phyloP scores from a whole-genome alignment of 2,888 invertebrate species.

The Xestia rhomboidea region DNA sequence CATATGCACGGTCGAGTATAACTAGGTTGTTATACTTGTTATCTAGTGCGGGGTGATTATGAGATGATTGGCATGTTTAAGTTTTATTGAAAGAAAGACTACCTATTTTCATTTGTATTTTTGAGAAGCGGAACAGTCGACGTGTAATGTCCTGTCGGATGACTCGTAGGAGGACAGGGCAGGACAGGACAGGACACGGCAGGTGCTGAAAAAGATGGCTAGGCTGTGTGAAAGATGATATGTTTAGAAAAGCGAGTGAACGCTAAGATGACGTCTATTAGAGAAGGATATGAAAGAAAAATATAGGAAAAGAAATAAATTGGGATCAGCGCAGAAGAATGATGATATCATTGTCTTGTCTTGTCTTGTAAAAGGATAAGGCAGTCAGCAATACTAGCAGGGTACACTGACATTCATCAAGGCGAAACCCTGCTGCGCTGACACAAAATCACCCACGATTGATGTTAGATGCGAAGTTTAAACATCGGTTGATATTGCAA shows the following conservation, averaged over 20 bases:
- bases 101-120: too few relatives aligned
- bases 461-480: background rate
- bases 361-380: background rate
- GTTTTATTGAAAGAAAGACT: slow-evolving; percentile 15
- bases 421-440: background rate
- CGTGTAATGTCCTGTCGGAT: too few relatives aligned
- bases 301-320: background rate
- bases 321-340: background rate
- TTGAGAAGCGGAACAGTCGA: background rate
- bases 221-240: background rate
- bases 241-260: background rate
- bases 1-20: slow-evolving; percentile 42
- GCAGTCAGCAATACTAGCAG: background rate
- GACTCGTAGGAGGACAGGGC: background rate
- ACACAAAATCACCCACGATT: background rate
- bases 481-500: background rate
- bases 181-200: too few relatives aligned
- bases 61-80: slow-evolving; percentile 33
- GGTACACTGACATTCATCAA: background rate
- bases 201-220: too few relatives aligned
- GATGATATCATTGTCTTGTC: background rate
- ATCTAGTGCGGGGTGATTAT: slow-evolving; percentile 46
- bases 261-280: background rate
- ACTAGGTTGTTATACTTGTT: slow-evolving; percentile 48
- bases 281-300: background rate